phyloP scores from a whole-genome alignment of 2,888 invertebrate species.

The Yponomeuta evonymella region DNA sequence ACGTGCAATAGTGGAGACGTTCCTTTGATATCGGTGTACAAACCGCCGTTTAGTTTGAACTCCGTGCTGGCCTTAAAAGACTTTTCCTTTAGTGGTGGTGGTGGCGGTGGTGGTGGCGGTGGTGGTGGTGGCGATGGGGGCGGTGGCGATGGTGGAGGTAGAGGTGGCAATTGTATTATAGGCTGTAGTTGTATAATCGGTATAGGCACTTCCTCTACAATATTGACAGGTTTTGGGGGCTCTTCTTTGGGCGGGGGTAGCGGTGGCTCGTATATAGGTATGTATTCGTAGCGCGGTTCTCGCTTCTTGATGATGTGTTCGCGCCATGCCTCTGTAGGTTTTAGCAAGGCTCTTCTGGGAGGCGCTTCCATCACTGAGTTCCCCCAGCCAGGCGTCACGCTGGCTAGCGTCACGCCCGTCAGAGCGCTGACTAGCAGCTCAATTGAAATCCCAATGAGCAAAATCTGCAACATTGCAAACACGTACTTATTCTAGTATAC shows the following conservation, averaged over 20 bases:
- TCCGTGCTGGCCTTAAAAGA: background rate
- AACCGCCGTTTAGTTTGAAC: background rate
- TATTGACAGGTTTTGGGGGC: background rate
- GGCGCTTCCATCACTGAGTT: background rate
- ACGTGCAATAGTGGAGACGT: background rate
- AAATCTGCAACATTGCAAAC: background rate
- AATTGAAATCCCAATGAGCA: background rate
- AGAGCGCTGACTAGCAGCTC: background rate
- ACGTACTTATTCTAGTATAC: background rate
- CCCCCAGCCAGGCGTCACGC: background rate
- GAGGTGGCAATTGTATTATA: background rate
- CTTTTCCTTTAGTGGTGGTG: constrained; percentile 1
- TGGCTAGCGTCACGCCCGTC: background rate
- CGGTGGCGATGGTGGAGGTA: constrained; percentile 13
- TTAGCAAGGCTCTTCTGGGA: background rate
- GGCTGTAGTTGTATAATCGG: background rate
- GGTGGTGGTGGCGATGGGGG: background rate
- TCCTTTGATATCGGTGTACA: background rate
- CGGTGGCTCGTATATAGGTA: constrained; percentile 16
- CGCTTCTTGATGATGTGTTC: background rate
- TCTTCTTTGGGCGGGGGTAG: constrained; percentile 14
- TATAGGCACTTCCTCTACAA: background rate
- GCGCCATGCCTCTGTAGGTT: background rate
- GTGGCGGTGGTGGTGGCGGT: constrained; percentile 9
- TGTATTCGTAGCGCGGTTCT: constrained; percentile 8